Evolutionary conservation across 1,140 invertebrate species (phyloP), one percentile per base, ranked within the genome.

Genomic region (Eufriesea mexicana): DNA sequence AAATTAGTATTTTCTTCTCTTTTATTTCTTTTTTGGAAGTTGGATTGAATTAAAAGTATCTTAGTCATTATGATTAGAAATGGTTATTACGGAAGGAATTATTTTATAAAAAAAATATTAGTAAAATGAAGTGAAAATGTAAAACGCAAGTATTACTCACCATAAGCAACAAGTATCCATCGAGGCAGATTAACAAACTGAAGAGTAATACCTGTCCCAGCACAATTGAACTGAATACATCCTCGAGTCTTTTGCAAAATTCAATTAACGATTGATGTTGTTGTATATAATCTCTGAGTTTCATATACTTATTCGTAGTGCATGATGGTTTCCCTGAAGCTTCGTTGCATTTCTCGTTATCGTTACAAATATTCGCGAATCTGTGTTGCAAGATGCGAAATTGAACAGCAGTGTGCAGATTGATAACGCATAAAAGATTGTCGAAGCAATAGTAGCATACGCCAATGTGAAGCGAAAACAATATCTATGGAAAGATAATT

Each of bases 391-490:
- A 71, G 55, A 92, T 89, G 23, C 85, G 85, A 20, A 92, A 86
- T 49, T 92, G 90, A 20, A 77, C 79, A 5, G 83, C 89, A 2
- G 68, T n/a, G 51, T 90, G 86, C 2, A 90, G 71, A 62, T 90
- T 91, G 5, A 91, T 68, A 0, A 85, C 87, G 49, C 84, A 88
- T 0, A 92, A 9, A 23, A 88, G 81, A 71, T 88, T 89, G 67
- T 90, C 87, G 61, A 90, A 88, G 18, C 88, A 89, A 54, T 87
- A 86, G 47, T 81, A 89, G 9, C 84, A 84, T 4, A 90, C 49
- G 16, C 89, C 84, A 5, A 83, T 42, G 23, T 90, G 84, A 35
- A 77, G 67, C 18, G 77, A 54, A 0, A 85, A 79, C 9, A 91
- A 61, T 14, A 82, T 55, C 90, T 91, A 47, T 0, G 45, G 55